Conservation (phyloP, 1,140 invertebrate genomes). For the Calliphora vicina region DNA sequence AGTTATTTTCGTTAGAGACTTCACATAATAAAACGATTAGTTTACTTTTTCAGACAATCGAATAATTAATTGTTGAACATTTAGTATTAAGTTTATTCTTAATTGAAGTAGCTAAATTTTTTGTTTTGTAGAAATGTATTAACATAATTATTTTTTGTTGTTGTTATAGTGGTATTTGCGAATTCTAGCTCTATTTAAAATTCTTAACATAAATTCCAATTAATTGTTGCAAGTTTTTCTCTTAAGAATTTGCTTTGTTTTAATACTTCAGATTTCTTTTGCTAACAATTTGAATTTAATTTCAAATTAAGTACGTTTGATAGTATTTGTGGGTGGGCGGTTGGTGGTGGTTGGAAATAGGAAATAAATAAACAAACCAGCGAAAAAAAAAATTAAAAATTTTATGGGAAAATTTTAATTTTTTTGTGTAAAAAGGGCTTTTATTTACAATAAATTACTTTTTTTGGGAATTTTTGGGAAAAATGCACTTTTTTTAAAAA, state of each 20-base stretch:
- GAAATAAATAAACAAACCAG: background rate
- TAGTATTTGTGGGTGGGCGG: background rate
- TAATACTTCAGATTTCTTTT: background rate
- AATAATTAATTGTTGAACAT: background rate
- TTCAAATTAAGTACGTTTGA: background rate
- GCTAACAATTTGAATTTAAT: constrained; percentile 3
- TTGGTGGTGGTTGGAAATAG: background rate
- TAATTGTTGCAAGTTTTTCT: background rate
- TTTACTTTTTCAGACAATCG: background rate
- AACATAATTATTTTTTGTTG: too few relatives aligned
- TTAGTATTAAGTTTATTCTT: background rate
- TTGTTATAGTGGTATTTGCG: too few relatives aligned
- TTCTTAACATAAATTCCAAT: constrained; percentile 11
- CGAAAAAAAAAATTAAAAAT: too few relatives aligned
- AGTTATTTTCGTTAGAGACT: background rate
- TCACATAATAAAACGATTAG: background rate
- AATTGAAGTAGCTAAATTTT: too few relatives aligned
- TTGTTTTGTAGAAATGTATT: background rate
- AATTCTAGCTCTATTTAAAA: background rate
- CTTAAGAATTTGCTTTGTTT: background rate
- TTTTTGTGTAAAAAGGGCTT: too few relatives aligned
- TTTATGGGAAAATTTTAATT: too few relatives aligned
- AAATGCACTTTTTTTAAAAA: too few relatives aligned
- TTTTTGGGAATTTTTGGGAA: too few relatives aligned
- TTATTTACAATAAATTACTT: too few relatives aligned